phyloP scores from a whole-genome alignment of 2,113 vertebrate species.

The Noturus placidus region DNA sequence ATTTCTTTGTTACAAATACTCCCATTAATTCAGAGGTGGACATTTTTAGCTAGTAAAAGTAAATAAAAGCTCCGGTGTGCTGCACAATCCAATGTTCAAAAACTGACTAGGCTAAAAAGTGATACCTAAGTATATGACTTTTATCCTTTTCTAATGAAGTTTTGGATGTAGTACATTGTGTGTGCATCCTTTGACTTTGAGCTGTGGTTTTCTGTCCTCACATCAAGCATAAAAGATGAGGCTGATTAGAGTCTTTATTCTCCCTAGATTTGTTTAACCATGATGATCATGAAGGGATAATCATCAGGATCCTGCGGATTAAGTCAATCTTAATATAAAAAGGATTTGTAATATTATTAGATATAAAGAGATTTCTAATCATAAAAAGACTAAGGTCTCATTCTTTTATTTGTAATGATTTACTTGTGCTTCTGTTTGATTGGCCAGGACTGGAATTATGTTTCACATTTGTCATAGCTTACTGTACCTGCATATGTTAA shows the following conservation, averaged over 20 bases:
- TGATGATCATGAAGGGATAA: background rate
- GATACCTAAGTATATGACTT: background rate
- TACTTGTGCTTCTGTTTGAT: background rate
- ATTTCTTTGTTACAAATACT: background rate
- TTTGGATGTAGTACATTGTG: background rate
- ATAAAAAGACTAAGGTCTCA: background rate
- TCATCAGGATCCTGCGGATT: background rate
- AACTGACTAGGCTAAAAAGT: background rate
- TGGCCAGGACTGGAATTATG: slow-evolving; percentile 3
- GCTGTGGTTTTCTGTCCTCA: background rate
- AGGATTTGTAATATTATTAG: background rate
- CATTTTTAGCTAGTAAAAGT: background rate
- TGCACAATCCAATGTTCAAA: background rate
- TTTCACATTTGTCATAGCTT: background rate
- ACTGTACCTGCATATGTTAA: background rate
- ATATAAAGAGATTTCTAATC: background rate
- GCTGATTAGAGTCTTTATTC: background rate
- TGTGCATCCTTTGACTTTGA: background rate
- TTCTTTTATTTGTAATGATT: slow-evolving; percentile 13
- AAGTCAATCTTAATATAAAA: background rate
- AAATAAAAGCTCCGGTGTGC: background rate
- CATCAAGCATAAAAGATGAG: background rate
- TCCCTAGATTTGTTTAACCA: background rate
- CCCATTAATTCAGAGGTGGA: background rate
- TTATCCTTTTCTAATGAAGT: background rate